These are phyloP conservation scores for Dasyornis broadbenti DNA, from an alignment of 2,113 vertebrate species.

Conservation along the genomic window DNA sequence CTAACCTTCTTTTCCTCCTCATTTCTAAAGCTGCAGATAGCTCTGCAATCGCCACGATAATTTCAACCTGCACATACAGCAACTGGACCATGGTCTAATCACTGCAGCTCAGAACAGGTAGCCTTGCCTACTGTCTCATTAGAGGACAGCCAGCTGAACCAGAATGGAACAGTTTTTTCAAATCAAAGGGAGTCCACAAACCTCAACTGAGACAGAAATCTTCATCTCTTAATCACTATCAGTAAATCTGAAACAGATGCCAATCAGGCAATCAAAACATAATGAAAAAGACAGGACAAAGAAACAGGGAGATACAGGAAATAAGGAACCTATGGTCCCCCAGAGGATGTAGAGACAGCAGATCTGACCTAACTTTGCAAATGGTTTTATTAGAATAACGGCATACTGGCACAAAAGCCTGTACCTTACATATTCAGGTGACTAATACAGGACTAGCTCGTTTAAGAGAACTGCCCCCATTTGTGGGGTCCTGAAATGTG, in stretches of 20 bases:
- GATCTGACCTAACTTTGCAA: not conserved
- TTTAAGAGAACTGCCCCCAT: not conserved
- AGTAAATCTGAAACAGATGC: not conserved
- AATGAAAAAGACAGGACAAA: not conserved
- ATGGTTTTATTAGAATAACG: not conserved
- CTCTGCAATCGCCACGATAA: not conserved
- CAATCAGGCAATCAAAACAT: not conserved
- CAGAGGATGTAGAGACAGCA: not conserved
- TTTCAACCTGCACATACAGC: not conserved
- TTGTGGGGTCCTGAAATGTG: not conserved
- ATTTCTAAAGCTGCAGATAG: not conserved
- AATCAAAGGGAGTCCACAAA: not conserved
- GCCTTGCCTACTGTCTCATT: not conserved
- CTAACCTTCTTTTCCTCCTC: not conserved
- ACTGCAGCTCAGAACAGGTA: not conserved
- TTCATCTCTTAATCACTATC: not conserved
- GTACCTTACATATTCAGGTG: not conserved
- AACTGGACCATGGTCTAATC: not conserved
- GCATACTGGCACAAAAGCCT: not conserved
- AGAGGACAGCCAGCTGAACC: not conserved
- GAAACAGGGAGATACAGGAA: not conserved
- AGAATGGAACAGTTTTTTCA: not conserved
- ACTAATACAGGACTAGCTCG: accelerated
- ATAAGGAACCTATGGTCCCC: not conserved
- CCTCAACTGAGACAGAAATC: not conserved